A percentile compares a stretch with the other conserved stretches of the same genome.
Evolutionary conservation across 1,140 invertebrate genomes (phyloP).

Genomic region (Antheraea pernyi): DNA sequence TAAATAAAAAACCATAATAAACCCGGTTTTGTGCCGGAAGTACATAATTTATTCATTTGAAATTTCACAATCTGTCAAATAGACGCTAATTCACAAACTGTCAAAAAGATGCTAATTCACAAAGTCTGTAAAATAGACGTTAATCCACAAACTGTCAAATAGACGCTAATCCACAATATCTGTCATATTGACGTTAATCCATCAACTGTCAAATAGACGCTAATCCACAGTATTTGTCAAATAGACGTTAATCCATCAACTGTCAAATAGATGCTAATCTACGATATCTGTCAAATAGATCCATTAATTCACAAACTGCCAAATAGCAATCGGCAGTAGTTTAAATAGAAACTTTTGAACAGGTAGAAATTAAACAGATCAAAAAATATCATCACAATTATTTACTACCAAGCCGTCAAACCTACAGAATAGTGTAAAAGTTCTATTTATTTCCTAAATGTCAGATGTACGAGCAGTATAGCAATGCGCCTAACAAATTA

Average conservation of each 20-base stretch:
- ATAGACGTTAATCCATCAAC: conserved; percentile 41
- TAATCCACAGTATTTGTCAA: not conserved
- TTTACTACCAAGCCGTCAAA: conserved; percentile 49
- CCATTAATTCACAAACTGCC: conserved; percentile 59
- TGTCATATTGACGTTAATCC: conserved; percentile 22
- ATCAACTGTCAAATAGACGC: conserved; percentile 38
- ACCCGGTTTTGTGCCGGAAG: conserved; percentile 49
- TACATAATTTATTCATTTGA: conserved; percentile 67
- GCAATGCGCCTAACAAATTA: conserved; percentile 38
- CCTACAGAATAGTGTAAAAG: conserved; percentile 38
- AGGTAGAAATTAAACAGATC: conserved; percentile 55
- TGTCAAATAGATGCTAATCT: not conserved
- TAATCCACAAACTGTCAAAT: conserved; percentile 41
- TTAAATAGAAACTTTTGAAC: conserved; percentile 49
- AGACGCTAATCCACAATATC: conserved; percentile 22
- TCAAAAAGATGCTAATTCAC: not conserved
- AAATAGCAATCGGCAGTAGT: conserved; percentile 63
- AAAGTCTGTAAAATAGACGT: not conserved
- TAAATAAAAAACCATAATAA: conserved; percentile 45
- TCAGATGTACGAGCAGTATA: conserved; percentile 44
- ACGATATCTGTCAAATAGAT: not conserved
- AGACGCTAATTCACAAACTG: conserved; percentile 47
- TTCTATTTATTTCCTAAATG: conserved; percentile 48
- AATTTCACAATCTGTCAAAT: conserved; percentile 60
- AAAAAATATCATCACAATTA: conserved; percentile 65